Evolutionary conservation across 2,797 vertebrate genomes (phyloP), one percentile per base, ranked within the genome.

Genomic region (Bradypodion pumilum): DNA sequence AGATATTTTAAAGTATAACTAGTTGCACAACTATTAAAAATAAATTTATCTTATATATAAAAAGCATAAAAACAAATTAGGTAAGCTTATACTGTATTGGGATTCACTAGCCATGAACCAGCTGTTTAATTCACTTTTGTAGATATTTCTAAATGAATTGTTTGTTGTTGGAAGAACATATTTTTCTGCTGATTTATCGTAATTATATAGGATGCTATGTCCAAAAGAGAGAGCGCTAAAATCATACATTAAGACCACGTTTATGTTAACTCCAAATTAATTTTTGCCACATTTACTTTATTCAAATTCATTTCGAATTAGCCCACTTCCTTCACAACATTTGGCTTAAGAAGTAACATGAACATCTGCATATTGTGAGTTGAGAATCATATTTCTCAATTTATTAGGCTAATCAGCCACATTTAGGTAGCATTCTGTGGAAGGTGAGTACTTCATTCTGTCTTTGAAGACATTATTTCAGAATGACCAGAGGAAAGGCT

Each of bases 181-280:
- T 95, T 94, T 95, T 95, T 95, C 92, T 94, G 92, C 90, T 91
- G 89, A 91, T 94, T 78, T 87, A 79, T 90, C 87, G 90, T 88
- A 85, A 85, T 95, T 94, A 74, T 86, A 81, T 80, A 87, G 83
- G 85, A 89, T 82, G 65, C 66, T 90, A 81, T 91, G 91, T 74
- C 91, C 27, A 92, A 12, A 86, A 87, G 80, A 91, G 86, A 90
- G 69, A 75, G 70, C 78, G 79, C 69, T 91, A 89, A 91, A 89
- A 74, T 91, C 91, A 81, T 40, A 87, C 90, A 91, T 60, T 91
- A 90, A 91, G 89, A 92, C 91, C 86, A 0, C 81, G 83, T 46
- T 85, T 75, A 60, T 85, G 83, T 78, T 88, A 68, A 79, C 78
- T 74, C 86, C 89, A 90, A 88, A 83, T 88, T 79, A 88, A 60